Percentiles rank a stretch among this genome's conserved stretches.
Evolutionary conservation across 2,797 vertebrate species (phyloP).

Genomic region (Apodemus agrarius): DNA sequence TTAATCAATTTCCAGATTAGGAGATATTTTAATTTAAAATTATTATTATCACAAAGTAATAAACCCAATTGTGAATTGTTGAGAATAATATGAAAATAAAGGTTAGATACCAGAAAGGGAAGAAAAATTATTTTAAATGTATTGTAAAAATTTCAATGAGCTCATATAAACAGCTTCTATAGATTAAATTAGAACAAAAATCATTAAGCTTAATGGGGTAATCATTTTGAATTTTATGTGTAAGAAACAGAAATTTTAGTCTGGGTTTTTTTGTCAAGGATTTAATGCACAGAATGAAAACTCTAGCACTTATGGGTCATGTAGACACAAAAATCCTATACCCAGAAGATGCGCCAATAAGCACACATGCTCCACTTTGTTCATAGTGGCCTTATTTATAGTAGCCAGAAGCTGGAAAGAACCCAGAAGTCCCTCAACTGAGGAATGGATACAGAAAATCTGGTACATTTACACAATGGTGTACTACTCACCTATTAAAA

Average conservation of each 20-base stretch:
- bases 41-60: background rate
- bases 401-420: too few relatives aligned
- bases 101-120: background rate
- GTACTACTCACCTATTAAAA: too few relatives aligned
- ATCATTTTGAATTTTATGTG: background rate
- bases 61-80: background rate
- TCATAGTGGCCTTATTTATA: too few relatives aligned
- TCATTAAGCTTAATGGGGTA: background rate
- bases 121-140: background rate
- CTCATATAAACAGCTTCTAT: background rate
- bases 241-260: background rate
- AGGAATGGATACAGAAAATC: too few relatives aligned
- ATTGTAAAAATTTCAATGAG: background rate
- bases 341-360: too few relatives aligned
- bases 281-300: background rate
- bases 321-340: background rate
- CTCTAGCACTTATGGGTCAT: background rate
- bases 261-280: background rate
- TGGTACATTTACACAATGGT: too few relatives aligned
- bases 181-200: background rate
- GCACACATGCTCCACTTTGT: too few relatives aligned
- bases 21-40: background rate
- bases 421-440: too few relatives aligned
- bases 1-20: background rate
- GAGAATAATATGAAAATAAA: background rate